Base-by-base conservation (phyloP, 2,888 invertebrate species). In the Polyommatus iphigenia region DNA sequence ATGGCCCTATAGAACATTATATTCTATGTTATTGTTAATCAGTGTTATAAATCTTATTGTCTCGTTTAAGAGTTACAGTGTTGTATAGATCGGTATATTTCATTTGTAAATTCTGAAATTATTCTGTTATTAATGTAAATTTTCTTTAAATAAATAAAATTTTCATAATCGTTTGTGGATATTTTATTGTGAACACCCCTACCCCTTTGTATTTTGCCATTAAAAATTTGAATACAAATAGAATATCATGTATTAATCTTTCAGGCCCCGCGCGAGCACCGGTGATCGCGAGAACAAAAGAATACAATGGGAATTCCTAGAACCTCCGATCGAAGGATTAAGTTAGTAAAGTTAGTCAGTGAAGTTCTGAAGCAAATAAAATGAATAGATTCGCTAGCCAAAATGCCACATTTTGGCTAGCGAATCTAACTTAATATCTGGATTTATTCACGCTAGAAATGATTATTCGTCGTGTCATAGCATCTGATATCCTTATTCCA, bases 31-130 rank as follows among this genome's bases (percentile, higher is more conserved):
- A 91, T 92, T 91, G 92, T 93, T 93, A 92, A 90, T 94, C 91
- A 93, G 90, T 93, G 94, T 94, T 93, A 89, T 88, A 90, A 92
- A 92, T 90, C 92, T 92, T 91, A 90, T 92, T 89, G 89, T 92
- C 92, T 92, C 91, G 91, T 92, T 92, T 93, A 93, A 92, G 91
- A 91, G 92, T 92, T 91, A 91, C 91, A 91, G 91, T 94, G 92
- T 93, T 93, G 94, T 94, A 93, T 93, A 93, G 93, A 93, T 91
- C 86, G 88, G 88, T 93, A 92, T 85, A 88, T 89, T 92, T 93
- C 83, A 91, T 93, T 93, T 94, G 90, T 91, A 91, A 92, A 90
- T 90, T 92, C 91, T 90, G 88, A 92, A 84, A 91, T 91, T 91
- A 90, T 94, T 93, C 88, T 93, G 92, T 93, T 93, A 90, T 89